Evolutionary conservation across 2,888 invertebrate genomes (phyloP).

Genomic region (Euplagia quadripunctaria): DNA sequence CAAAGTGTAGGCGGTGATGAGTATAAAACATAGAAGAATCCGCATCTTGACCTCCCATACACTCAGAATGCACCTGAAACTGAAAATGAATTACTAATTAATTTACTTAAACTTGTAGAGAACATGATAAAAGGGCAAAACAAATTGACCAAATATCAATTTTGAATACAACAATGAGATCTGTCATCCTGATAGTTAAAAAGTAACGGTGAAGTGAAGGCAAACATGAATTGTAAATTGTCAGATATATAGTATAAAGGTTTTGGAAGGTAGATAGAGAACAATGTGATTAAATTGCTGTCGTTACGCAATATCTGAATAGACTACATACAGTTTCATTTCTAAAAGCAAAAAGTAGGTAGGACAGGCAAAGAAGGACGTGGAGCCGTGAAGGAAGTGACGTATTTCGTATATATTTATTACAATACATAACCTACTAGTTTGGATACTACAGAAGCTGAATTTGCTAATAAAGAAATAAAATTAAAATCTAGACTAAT

Average conservation of each 20-base stretch:
- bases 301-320: background rate
- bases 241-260: background rate
- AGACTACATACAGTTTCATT: background rate
- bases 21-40: conserved; percentile 64
- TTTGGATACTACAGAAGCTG: background rate
- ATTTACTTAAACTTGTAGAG: background rate
- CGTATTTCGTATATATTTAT: background rate
- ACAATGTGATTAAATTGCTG: fast-evolving
- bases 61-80: conserved; percentile 70
- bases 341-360: background rate
- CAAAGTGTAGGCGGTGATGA: conserved; percentile 60
- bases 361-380: background rate
- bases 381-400: too few species aligned
- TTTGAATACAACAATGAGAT: background rate
- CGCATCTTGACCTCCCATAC: conserved; percentile 72
- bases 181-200: too few species aligned
- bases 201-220: too few species aligned
- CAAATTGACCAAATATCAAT: background rate
- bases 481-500: background rate
- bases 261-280: background rate
- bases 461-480: background rate
- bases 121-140: background rate
- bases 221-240: background rate
- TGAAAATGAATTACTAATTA: conserved; percentile 37
- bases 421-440: background rate